Percentiles rank a stretch among this genome's conserved stretches.
Evolutionary conservation across 2,888 invertebrate species (phyloP).

Genomic region (Ctenicera cuprea): DNA sequence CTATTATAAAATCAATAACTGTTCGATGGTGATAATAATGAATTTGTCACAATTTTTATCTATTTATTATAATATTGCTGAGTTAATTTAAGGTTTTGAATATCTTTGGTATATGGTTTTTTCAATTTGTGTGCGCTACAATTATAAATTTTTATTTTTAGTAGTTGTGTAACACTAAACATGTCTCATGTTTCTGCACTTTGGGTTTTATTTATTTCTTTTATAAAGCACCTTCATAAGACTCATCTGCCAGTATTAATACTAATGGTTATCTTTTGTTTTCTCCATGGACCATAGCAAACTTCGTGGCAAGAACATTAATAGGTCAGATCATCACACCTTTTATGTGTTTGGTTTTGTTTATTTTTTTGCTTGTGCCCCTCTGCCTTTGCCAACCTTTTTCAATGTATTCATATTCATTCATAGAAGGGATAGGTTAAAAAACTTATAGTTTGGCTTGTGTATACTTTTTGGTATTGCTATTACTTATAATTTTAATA

Average conservation of each 20-base stretch:
- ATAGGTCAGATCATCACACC: constrained; percentile 82
- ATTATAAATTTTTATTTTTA: constrained; percentile 32
- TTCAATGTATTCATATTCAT: constrained; percentile 1
- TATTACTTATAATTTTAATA: background rate
- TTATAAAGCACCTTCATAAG: constrained; percentile 55
- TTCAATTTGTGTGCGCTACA: constrained; percentile 3
- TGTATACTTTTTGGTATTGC: background rate
- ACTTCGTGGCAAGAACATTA: constrained; percentile 87
- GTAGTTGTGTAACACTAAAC: constrained; percentile 31
- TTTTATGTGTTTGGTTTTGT: constrained; percentile 65
- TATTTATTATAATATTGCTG: too few relatives aligned
- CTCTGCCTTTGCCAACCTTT: background rate
- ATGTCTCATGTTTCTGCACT: constrained; percentile 55
- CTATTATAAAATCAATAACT: too few relatives aligned
- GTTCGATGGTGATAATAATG: too few relatives aligned
- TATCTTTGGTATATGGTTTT: constrained; percentile 21
- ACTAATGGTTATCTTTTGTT: constrained; percentile 66
- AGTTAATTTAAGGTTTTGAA: background rate
- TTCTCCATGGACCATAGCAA: constrained; percentile 78
- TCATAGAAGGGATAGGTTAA: too few relatives aligned
- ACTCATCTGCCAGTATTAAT: constrained; percentile 51
- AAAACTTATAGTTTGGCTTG: background rate
- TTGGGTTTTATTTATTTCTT: constrained; percentile 53
- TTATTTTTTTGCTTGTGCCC: constrained; percentile 55
- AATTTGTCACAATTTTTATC: too few relatives aligned